Conservation (phyloP, 2,888 invertebrate species). For the Cephalotes varians region DNA sequence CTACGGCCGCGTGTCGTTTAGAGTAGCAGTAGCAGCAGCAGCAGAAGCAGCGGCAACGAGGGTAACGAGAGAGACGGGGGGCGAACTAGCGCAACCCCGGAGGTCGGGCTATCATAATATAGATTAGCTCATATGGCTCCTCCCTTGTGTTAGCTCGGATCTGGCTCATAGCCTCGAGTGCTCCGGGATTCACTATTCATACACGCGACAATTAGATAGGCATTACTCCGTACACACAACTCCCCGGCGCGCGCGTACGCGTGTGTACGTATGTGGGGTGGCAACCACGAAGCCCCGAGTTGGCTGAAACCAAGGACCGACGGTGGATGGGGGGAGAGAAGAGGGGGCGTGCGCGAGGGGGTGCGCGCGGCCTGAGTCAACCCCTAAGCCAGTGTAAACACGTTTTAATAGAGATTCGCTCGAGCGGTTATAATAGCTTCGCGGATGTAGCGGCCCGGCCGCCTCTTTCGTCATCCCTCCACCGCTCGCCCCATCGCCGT, state of each 20-base stretch:
- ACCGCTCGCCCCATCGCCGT: not conserved
- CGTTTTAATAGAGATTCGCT: slow-evolving; percentile 86
- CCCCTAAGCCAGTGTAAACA: slow-evolving; percentile 86
- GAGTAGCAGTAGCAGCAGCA: not conserved
- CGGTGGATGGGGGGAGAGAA: slow-evolving; percentile 23
- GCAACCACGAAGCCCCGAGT: slow-evolving; percentile 73
- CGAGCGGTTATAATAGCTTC: slow-evolving; percentile 86
- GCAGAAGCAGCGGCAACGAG: slow-evolving; percentile 3
- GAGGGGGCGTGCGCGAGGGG: slow-evolving; percentile 70
- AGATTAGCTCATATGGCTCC: slow-evolving; percentile 85
- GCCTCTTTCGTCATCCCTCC: slow-evolving; percentile 58
- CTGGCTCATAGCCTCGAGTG: slow-evolving; percentile 85
- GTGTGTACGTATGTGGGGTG: slow-evolving; percentile 60
- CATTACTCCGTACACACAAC: slow-evolving; percentile 80
- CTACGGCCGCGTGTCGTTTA: slow-evolving; percentile 40
- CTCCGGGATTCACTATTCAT: slow-evolving; percentile 86
- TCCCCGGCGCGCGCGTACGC: slow-evolving; percentile 10
- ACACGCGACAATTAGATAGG: slow-evolving; percentile 86
- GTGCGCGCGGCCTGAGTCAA: slow-evolving; percentile 83
- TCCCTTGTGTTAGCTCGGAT: slow-evolving; percentile 84
- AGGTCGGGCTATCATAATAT: slow-evolving; percentile 85
- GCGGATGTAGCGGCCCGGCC: slow-evolving; percentile 83
- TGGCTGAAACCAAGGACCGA: slow-evolving; percentile 78
- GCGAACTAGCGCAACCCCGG: slow-evolving; percentile 66
- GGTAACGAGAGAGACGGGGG: slow-evolving; percentile 13